Base-by-base conservation (phyloP, 1,140 invertebrate species). In the Zaprionus davidi region DNA sequence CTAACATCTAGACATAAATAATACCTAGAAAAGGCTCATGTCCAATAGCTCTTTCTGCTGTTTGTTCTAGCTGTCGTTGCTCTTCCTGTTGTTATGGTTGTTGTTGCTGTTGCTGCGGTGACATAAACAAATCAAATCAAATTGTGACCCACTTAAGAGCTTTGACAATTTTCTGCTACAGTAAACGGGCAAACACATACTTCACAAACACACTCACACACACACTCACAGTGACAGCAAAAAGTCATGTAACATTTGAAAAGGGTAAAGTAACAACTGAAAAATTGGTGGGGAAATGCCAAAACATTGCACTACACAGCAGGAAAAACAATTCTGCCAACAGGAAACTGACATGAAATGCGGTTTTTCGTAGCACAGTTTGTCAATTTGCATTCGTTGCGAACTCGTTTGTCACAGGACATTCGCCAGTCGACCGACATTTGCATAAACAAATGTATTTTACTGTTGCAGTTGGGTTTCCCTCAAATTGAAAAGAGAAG, bases 41-140 rank as follows among this genome's bases (percentile, higher is more conserved):
- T 57, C n/a, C 51, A 75, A 36, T 31, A 55, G 49, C 36, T 64
- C 22, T 31, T 64, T 5, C 11, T 67, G 41, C 46, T 69, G n/a
- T 13, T 60, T 81, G 64, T 78, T 66, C 41, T 34, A 17, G 44
- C 51, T 49, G 44, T 56, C 26, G 49, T 60, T 71, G 44, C 41
- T 71, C 6, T 55, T 81, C 64, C 66, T 71, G 36, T 46, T 62
- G 44, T 59, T 58, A 67, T 63, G 60, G 34, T 60, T 28, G 6
- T 66, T 71, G 44, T 46, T 62, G 44, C 46, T 58, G 72, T 63
- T 65, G 34, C 66, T 70, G 70, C 69, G 78, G 72, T 70, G 83
- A 72, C 71, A 83, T 88, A 83, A 88, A 87, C 81, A 87, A 88
- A 81, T 88, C 83, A 84, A 84, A 71, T 74, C 78, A 73, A 84